Evolutionary conservation across 2,888 invertebrate species (phyloP), one percentile per base, ranked within the genome.

Genomic region (Sisyra nigra): DNA sequence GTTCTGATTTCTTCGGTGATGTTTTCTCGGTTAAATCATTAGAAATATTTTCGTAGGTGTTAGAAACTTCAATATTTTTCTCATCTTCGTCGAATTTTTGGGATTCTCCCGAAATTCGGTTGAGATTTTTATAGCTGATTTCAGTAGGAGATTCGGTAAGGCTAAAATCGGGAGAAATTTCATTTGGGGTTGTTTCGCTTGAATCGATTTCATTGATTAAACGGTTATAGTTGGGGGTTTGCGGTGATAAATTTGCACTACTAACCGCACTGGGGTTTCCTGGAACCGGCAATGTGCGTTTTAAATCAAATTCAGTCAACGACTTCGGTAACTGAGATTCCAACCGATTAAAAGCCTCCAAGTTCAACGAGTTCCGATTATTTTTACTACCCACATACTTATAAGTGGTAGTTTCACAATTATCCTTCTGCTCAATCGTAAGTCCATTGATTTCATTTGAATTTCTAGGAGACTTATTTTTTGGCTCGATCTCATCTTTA

Each of bases 101-200:
- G 3, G 43, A 44, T 48, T 51, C 18, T 47, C 50, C 0, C 0
- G 69, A 68, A 3, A 68, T 48, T 41, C 68, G 57, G 45, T 70
- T 69, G 2, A 70, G 48, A 48, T 68, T 67, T 34, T 68, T 66
- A 44, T 69, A 71, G 47, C 67, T 67, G 1, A 69, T 60, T 46
- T 71, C 68, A 0, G 56, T 57, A 0, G 67, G 65, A 42, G 62
- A 66, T n/a, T 59, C 48, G 0, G 66, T 43, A 11, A 43, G 38
- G 48, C 47, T 58, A 51, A 48, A 51, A 52, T 48, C 55, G 51
- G 43, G 43, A 10, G 43, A 43, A 8, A 43, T 18, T 38, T 43
- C 37, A 38, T 43, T 43, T 9, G 60, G 57, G 1, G 58, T 57
- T 3, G 59, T 59, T 9, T 57, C 49, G 48, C 58, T 62, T 13